Base-by-base conservation (phyloP, 1,140 invertebrate genomes). In the Calliopsis andreniformis region DNA sequence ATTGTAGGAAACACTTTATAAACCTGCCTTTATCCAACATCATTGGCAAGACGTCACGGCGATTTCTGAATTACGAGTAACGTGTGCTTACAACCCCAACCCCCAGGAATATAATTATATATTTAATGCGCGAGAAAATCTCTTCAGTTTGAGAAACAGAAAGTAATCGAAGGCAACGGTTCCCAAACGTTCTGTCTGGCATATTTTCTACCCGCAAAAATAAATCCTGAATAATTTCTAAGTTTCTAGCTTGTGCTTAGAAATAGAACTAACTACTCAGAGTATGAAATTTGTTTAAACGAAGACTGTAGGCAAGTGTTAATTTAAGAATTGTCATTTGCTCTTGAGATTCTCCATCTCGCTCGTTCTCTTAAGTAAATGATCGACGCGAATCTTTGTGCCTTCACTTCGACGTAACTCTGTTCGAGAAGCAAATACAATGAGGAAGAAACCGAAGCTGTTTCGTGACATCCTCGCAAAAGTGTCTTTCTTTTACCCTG, bases 401-500 rank as follows among this genome's bases (percentile, higher is more conserved):
- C 71, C 53, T 49, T 68, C 7, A 14, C 2, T 14, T 47, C 12
- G 45, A 20, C 16, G 53, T 5, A 55, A 55, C 12, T 23, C 28
- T 12, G n/a, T 39, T 39, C 3, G 10, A 28, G 25, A 62, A 62
- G 20, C 45, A 0, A 18, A 39, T n/a, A 25, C 30, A 45, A 6
- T 7, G 53, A 18, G 10, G 18, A 45, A 42, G 20, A 43, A 20
- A 51, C 58, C 14, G 25, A 28, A 47, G 69, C 42, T 39, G n/a
- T 58, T 76, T 39, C 75, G 59, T 69, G 49, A 30, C 10, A 61
- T 47, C 43, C 18, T 76, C 53, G 62, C 56, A 76, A 76, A 83
- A 83, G 59, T 82, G 76, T n/a, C n/a, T n/a, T 69, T 42, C 61
- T 28, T 35, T 71, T 78, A 82, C 61, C 35, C 53, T 80, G 72